Base-by-base conservation (phyloP, 2,797 vertebrate species). In the Sebastes hopkinsi region DNA sequence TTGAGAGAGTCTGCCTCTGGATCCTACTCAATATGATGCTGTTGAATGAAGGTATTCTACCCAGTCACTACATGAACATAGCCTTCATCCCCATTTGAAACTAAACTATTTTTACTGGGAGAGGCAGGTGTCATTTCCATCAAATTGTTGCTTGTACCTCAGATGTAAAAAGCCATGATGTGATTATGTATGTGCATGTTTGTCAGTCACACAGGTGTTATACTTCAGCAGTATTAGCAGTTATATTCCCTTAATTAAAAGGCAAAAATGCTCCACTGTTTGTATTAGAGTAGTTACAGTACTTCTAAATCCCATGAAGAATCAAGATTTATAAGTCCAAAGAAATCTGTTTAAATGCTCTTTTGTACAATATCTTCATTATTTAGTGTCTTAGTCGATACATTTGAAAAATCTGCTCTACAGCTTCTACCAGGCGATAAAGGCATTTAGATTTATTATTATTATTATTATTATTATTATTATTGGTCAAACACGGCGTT, bases 401-500 rank as follows among this genome's bases (percentile, higher is more conserved):
- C 0, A 23, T 55, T 46, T 60, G 3, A 23, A 32, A 36, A 66
- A 66, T 56, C 32, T 66, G 18, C 12, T 22, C 50, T 16, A 22
- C 23, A 23, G 23, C 14, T 55, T 71, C 14, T 22, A 22, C 72
- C 14, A 58, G 25, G 32, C 10, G 10, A 34, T 27, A 27, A 5
- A 27, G 27, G 27, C 27, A 27, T 27, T 36, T 36, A 25, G 1
- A 25, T 25, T 36, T 36, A 25, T 38, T 38, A 38, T 36, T 36
- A 25, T 38, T 38, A 38, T 38, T 38, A 38, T 38, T 38, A 36
- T 38, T 36, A 27, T 42, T 38, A 38, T 38, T 42, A 42, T 42
- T 42, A 16, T 42, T 42, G 38, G 38, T 42, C 0, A 42, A 18
- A 2, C 42, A 8, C 16, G 3, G 42, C 0, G 7, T 46, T 0